Percentiles rank a stretch among this genome's conserved stretches.
These are phyloP conservation scores for Thermophis baileyi DNA, from an alignment of 2,113 vertebrate species.

Conservation along the genomic window DNA sequence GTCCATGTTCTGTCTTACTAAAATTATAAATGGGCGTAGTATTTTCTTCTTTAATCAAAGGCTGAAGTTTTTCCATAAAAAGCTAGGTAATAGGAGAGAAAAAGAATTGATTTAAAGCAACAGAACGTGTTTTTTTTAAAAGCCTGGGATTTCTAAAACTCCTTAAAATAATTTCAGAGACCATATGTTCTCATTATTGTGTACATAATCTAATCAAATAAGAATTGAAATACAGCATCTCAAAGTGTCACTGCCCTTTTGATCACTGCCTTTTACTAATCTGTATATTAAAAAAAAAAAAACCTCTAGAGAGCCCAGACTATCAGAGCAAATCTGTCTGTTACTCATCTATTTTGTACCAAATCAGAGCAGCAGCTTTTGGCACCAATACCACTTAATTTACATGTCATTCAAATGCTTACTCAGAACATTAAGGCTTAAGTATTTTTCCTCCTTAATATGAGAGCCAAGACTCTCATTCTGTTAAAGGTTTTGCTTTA, in stretches of 20 bases:
- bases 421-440: constrained; percentile 68
- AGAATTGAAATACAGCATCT: constrained; percentile 26
- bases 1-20: constrained; percentile 63
- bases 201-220: constrained; percentile 25
- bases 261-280: constrained; percentile 37
- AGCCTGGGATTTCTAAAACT: constrained; percentile 12
- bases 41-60: constrained; percentile 67
- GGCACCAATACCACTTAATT: constrained; percentile 74
- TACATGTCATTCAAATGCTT: constrained; percentile 74
- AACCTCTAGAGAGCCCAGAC: constrained; percentile 40
- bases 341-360: constrained; percentile 58
- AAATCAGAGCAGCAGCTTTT: constrained; percentile 67
- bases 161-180: constrained; percentile 30
- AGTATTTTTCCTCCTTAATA: constrained; percentile 68
- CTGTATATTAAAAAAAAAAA: constrained; percentile 36
- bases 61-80: constrained; percentile 82
- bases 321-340: constrained; percentile 62
- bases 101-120: neutral
- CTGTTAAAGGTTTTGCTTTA: constrained; percentile 68
- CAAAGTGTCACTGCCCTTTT: constrained; percentile 43
- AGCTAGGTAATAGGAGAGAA: constrained; percentile 67
- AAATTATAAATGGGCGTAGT: constrained; percentile 50
- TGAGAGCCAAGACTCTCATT: constrained; percentile 64
- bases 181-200: constrained; percentile 34
- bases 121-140: neutral